Conservation (phyloP, 92 coral and sea anemone genomes). For the Anthopleura xanthogrammica region DNA sequence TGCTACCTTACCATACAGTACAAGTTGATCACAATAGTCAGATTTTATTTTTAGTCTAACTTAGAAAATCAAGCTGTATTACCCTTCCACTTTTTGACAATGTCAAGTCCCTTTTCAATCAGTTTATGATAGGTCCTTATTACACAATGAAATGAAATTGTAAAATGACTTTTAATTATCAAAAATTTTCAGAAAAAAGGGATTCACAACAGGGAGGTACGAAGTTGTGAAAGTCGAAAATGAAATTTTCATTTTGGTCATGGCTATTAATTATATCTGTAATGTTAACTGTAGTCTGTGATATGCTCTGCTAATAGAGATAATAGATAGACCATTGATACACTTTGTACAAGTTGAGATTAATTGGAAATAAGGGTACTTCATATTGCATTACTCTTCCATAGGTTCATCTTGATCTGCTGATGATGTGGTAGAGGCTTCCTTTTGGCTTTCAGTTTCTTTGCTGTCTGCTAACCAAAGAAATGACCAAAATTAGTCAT, state of each 20-base stretch:
- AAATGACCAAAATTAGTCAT: not conserved
- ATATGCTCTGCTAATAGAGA: not conserved
- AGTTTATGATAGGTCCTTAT: not conserved
- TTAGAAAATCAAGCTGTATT: not conserved
- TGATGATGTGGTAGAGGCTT: not conserved
- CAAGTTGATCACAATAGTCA: too few species aligned
- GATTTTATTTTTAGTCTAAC: too few species aligned
- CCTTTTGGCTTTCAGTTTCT: conserved; percentile 9
- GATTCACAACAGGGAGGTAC: not conserved
- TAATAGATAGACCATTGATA: not conserved
- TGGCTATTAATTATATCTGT: not conserved
- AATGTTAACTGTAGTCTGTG: not conserved
- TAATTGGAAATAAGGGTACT: not conserved
- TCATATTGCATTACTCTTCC: conserved; percentile 41
- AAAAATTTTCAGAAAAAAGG: not conserved
- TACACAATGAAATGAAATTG: not conserved
- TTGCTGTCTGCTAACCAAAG: conserved; percentile 4
- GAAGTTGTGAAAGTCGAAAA: not conserved
- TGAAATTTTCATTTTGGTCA: not conserved
- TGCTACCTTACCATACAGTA: too few species aligned
- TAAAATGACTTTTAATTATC: conserved; percentile 1
- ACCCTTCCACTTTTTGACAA: not conserved
- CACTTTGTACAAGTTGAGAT: conserved; percentile 8
- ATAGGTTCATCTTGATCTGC: conserved; percentile 41
- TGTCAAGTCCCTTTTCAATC: not conserved